Conservation (phyloP, 2,113 vertebrate species). For the Chelonoidis abingdonii region DNA sequence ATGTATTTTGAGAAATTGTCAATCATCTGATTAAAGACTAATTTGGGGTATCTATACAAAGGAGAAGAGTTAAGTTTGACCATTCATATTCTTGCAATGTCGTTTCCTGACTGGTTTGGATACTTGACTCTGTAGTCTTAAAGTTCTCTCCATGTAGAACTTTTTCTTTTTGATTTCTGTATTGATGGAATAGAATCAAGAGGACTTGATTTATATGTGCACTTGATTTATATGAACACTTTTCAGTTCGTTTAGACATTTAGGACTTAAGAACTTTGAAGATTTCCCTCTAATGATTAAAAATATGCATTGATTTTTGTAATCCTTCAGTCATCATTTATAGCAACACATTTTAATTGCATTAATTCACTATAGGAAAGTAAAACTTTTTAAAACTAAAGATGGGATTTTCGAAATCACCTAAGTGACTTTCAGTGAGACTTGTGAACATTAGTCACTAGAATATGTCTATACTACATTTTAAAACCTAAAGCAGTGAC, state of each 20-base stretch:
- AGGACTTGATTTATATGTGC: neutral
- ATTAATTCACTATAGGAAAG: neutral
- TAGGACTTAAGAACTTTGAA: neutral
- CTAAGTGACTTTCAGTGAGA: neutral
- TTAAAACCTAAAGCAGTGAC: neutral
- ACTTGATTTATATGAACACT: neutral
- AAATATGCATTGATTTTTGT: neutral
- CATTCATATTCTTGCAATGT: neutral
- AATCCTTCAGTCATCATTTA: neutral
- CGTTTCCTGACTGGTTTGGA: neutral
- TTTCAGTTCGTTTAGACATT: neutral
- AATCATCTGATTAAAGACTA: fast-evolving
- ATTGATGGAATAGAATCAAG: neutral
- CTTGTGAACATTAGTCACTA: neutral
- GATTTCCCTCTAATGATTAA: neutral
- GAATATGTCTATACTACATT: neutral
- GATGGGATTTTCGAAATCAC: neutral
- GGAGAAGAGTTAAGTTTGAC: neutral
- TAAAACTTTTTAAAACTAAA: neutral
- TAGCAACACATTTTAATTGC: neutral
- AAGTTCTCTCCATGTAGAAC: neutral
- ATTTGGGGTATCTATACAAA: neutral
- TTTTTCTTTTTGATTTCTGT: neutral
- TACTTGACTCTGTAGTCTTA: neutral
- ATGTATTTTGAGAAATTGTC: neutral